Evolutionary conservation across 2,888 invertebrate species (phyloP).

Genomic region (Torymus auratus): DNA sequence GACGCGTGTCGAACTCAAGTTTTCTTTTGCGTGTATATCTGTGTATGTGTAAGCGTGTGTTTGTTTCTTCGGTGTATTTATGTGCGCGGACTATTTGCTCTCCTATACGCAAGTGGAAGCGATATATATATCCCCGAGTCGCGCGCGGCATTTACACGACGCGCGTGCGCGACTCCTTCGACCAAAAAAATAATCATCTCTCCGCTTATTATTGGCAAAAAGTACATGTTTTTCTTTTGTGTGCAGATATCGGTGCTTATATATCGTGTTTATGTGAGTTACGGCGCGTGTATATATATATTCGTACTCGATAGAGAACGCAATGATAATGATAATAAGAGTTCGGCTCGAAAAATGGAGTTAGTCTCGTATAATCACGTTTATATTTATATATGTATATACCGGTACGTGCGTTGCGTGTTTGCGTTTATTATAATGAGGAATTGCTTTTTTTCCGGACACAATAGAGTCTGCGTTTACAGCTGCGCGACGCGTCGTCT

Average conservation of each 20-base stretch:
- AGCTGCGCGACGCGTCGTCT: constrained; percentile 12
- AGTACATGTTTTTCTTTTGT: background rate
- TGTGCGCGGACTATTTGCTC: background rate
- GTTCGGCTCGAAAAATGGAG: too few relatives aligned
- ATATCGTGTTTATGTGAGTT: too few relatives aligned
- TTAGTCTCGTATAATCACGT: too few relatives aligned
- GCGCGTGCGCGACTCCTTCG: background rate
- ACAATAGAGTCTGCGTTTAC: background rate
- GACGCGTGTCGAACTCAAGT: background rate
- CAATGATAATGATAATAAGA: too few relatives aligned
- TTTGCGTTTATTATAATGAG: background rate
- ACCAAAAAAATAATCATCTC: constrained; percentile 22
- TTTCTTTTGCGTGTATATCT: background rate
- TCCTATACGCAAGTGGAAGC: constrained; percentile 24
- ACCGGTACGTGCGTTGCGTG: background rate
- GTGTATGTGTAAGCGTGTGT: too few relatives aligned
- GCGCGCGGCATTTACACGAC: background rate
- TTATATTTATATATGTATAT: background rate
- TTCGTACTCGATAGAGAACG: too few relatives aligned
- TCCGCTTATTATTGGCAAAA: constrained; percentile 9
- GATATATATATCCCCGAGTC: constrained; percentile 3
- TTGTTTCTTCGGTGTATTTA: too few relatives aligned
- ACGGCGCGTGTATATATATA: too few relatives aligned
- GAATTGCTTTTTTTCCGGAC: background rate
- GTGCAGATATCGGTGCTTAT: too few relatives aligned